Conservation (phyloP, 2,888 invertebrate species). For the Macrophya annulata region DNA sequence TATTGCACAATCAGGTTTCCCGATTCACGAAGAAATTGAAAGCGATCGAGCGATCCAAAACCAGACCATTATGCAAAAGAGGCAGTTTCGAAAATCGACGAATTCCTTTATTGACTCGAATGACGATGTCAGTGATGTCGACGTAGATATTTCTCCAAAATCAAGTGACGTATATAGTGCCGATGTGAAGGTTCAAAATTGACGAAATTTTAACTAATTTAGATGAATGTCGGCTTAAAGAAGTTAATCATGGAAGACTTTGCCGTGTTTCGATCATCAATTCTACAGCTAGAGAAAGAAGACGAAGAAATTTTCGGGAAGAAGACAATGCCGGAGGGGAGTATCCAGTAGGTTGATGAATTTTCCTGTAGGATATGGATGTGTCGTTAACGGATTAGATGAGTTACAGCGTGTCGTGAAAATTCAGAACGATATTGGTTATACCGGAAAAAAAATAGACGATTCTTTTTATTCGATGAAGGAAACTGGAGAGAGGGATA, state of each 20-base stretch:
- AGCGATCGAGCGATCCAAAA: background rate
- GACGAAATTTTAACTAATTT: background rate
- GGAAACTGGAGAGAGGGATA: no score
- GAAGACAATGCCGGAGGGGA: background rate
- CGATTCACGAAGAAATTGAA: background rate
- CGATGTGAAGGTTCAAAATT: background rate
- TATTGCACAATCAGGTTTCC: background rate
- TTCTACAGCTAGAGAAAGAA: conserved; percentile 29
- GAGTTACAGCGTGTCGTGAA: background rate
- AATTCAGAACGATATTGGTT: background rate
- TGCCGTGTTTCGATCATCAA: conserved; percentile 16
- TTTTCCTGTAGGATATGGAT: background rate
- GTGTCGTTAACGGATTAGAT: conserved; percentile 6
- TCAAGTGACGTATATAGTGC: conserved; percentile 15
- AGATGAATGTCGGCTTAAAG: background rate
- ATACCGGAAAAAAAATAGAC: background rate
- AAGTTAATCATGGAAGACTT: background rate
- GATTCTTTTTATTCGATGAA: background rate
- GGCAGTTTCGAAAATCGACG: background rate
- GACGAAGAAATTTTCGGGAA: background rate
- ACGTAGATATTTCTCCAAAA: background rate
- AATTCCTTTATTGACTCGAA: background rate
- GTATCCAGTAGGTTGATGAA: conserved; percentile 15
- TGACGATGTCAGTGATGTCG: background rate
- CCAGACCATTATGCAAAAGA: background rate